Evolutionary conservation across 2,888 invertebrate species (phyloP).

Genomic region (Odontocolon sp.): DNA sequence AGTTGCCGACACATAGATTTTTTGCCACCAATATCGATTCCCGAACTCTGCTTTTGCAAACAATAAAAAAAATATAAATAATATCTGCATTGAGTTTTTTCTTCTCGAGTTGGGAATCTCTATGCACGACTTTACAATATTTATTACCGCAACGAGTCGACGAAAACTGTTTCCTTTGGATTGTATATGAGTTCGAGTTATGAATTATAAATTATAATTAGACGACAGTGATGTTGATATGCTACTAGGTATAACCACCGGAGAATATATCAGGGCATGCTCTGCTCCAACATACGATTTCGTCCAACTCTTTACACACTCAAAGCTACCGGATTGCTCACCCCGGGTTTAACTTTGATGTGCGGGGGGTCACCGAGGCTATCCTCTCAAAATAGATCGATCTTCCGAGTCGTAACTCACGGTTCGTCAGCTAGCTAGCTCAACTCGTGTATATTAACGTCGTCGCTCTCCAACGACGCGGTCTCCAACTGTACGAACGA

Average conservation of each 20-base stretch:
- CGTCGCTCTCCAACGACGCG: neutral
- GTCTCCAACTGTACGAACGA: neutral
- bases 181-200: constrained; percentile 6
- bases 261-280: neutral
- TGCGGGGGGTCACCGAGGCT: constrained; percentile 37
- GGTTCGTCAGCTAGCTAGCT: constrained; percentile 46
- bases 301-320: constrained; percentile 21
- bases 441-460: constrained; percentile 16
- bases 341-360: constrained; percentile 26
- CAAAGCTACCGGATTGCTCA: too few species aligned
- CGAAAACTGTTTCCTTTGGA: neutral
- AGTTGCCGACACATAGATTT: too few species aligned
- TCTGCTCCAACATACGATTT: constrained; percentile 6
- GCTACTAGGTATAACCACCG: too few species aligned
- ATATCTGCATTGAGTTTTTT: too few species aligned
- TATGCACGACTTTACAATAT: too few species aligned
- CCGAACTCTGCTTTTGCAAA: too few species aligned
- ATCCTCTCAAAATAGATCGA: constrained; percentile 57
- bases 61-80: too few species aligned
- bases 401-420: constrained; percentile 53
- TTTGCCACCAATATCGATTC: too few species aligned
- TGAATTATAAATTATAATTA: constrained; percentile 22
- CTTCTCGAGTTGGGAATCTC: too few species aligned
- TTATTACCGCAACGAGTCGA: neutral
- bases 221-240: neutral